A percentile compares a stretch with the other conserved stretches of the same genome.
phyloP scores from a whole-genome alignment of 2,888 invertebrate species.

The Ceriagrion tenellum region DNA sequence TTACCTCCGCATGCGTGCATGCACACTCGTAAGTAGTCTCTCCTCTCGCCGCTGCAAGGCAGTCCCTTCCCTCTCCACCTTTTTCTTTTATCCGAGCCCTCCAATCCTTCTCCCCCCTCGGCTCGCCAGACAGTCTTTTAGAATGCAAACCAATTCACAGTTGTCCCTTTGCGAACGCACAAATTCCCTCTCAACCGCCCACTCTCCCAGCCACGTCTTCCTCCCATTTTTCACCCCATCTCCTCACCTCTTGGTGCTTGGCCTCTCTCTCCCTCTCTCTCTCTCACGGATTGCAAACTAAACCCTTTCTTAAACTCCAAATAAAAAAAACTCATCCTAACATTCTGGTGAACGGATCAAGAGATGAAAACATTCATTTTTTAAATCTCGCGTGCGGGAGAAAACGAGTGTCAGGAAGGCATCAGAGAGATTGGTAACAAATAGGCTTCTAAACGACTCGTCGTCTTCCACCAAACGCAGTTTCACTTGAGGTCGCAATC shows the following conservation, averaged over 20 bases:
- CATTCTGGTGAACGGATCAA: background rate
- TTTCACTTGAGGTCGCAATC: too few relatives aligned
- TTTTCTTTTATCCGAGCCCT: background rate
- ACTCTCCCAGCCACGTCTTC: background rate
- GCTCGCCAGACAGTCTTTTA: background rate
- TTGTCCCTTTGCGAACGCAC: background rate
- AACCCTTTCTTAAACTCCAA: background rate
- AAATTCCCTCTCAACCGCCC: background rate
- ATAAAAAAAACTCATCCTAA: background rate
- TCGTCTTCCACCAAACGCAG: too few relatives aligned
- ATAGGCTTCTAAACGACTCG: too few relatives aligned
- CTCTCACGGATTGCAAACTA: background rate
- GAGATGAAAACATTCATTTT: background rate
- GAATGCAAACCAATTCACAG: background rate
- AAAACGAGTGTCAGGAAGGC: too few relatives aligned
- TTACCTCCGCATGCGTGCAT: background rate
- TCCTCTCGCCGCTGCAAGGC: background rate
- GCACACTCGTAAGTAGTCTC: background rate
- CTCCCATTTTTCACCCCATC: background rate
- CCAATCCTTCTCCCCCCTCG: background rate
- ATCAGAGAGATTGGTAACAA: too few relatives aligned
- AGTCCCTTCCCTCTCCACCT: background rate
- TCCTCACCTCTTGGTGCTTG: background rate
- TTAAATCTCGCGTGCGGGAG: too few relatives aligned
- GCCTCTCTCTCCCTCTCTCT: background rate